Evolutionary conservation across 1,140 invertebrate species (phyloP), one percentile per base, ranked within the genome.

Genomic region (Rhopalosiphum padi): DNA sequence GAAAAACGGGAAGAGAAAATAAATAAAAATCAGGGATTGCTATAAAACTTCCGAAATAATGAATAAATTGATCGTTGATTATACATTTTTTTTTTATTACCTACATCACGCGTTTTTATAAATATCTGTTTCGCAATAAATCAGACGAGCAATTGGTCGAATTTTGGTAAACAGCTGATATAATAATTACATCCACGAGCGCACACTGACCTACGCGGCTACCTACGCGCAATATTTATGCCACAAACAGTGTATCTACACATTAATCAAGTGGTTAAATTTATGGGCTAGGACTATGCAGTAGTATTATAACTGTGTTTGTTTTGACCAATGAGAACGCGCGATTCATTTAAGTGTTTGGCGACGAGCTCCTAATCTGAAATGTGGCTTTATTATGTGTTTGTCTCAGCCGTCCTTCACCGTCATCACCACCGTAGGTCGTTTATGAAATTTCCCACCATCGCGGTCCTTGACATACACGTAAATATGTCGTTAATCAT

Each of bases 401-500:
- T 87, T 30, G 86, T 87, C 15, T 87, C 30, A 46, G 30, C 86
- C 30, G 46, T 87, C 43, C 48, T 35, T 89, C 87, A 35, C 48
- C 87, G 46, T 89, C 87, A 88, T 51, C 86, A 8, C 37, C 46
- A 88, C 23, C 86, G 48, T 89, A n/a, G 48, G 87, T 89, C 87
- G 30, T 48, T 48, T 87, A 48, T 48, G 86, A 46, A n/a, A 48
- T 48, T 87, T 48, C 15, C 46, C 30, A 87, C 83, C 83, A n/a
- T 48, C 30, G n/a, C 15, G 46, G 41, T 43, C 25, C 41, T 30
- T 46, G 85, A 87, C 85, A 48, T 43, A 21, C 85, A n/a, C 41
- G 83, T 85, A 85, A 85, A 87, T n/a, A 21, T 87, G 85, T 87
- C 43, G 85, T 87, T 87, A 87, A 87, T 87, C 43, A 87, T 87